Conservation (phyloP, 2,113 vertebrate genomes). For the Ctenomys sociabilis region DNA sequence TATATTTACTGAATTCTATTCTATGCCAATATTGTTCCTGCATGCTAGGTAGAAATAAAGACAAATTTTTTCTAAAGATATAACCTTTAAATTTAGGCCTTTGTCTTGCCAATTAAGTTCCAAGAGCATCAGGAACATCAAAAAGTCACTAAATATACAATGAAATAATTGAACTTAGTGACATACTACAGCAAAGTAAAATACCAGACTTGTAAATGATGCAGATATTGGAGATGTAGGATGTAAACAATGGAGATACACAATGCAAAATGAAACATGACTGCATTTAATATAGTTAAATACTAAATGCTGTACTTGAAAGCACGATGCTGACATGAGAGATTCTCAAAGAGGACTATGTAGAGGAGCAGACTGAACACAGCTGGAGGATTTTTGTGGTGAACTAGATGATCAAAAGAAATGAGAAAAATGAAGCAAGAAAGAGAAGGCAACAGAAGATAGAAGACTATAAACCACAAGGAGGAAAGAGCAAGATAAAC, state of each 20-base stretch:
- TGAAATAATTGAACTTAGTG: neutral
- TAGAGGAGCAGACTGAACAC: neutral
- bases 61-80: neutral
- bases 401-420: neutral
- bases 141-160: neutral
- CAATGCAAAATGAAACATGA: neutral
- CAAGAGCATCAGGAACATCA: neutral
- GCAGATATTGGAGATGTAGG: neutral
- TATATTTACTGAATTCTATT: neutral
- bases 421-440: neutral
- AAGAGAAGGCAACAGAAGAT: neutral
- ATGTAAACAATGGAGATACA: neutral
- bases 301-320: neutral
- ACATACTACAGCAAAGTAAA: slow-evolving; percentile 1
- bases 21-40: neutral
- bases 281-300: neutral
- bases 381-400: neutral
- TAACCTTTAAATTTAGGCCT: neutral
- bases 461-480: neutral
- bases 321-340: neutral
- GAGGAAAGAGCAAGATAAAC: neutral
- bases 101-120: neutral
- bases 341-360: neutral
- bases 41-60: neutral
- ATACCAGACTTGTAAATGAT: neutral